Percentiles rank a stretch among this genome's conserved stretches.
These are phyloP conservation scores for Trachelus troglodyta DNA, from an alignment of 2,888 invertebrate genomes.

Conservation along the genomic window DNA sequence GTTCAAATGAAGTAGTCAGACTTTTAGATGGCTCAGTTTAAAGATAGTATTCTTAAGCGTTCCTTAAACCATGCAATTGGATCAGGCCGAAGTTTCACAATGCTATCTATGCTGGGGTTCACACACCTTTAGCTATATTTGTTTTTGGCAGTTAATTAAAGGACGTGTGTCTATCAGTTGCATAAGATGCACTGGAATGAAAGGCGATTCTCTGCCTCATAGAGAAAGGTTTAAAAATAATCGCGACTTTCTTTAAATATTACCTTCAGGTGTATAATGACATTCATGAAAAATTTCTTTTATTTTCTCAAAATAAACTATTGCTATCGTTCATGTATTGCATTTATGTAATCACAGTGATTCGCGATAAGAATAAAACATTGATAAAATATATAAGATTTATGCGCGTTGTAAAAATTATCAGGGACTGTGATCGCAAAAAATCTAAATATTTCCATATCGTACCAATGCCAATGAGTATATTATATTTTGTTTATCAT, in stretches of 20 bases:
- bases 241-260: neutral
- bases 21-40: slow-evolving; percentile 53
- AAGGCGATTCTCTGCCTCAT: neutral
- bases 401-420: neutral
- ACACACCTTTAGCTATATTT: slow-evolving; percentile 54
- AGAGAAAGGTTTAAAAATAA: neutral
- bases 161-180: slow-evolving; percentile 12
- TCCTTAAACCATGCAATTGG: slow-evolving; percentile 48
- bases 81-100: slow-evolving; percentile 57
- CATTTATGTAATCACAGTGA: neutral
- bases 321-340: neutral
- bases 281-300: neutral
- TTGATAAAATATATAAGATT: neutral
- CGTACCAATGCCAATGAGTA: neutral
- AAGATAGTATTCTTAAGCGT: slow-evolving; percentile 52
- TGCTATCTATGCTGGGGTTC: slow-evolving; percentile 10
- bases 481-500: neutral
- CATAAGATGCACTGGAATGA: slow-evolving; percentile 22
- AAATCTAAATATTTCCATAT: neutral
- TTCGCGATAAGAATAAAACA: neutral
- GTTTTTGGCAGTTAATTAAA: slow-evolving; percentile 55
- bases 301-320: neutral
- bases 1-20: slow-evolving; percentile 36
- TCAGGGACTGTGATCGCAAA: neutral
- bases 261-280: neutral